A percentile compares a stretch with the other conserved stretches of the same genome.
These are phyloP conservation scores for Cebus imitator DNA, from an alignment of 2,113 vertebrate species.

Conservation along the genomic window DNA sequence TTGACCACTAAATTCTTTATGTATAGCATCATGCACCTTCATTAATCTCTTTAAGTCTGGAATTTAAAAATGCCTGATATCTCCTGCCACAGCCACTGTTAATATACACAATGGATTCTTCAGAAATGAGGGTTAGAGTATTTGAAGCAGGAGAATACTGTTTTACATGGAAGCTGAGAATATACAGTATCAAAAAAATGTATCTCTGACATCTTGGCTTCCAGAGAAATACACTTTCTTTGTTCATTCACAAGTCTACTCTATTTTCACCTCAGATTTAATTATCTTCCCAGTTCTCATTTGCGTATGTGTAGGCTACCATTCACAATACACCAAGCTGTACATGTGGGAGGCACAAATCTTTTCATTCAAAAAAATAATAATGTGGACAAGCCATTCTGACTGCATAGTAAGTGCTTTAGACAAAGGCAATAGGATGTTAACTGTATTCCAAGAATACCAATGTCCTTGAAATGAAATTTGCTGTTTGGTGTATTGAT, in stretches of 20 bases:
- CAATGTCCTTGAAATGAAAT: conserved; percentile 10
- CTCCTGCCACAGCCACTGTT: background rate
- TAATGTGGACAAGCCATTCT: conserved; percentile 33
- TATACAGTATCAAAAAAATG: conserved; percentile 48
- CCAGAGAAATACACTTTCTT: conserved; percentile 60
- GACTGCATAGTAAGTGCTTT: background rate
- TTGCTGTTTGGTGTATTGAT: background rate
- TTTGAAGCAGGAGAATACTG: conserved; percentile 24
- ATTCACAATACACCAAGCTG: conserved; percentile 50
- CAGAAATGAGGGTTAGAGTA: conserved; percentile 54
- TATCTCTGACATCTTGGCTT: conserved; percentile 69
- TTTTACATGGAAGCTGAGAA: conserved; percentile 52
- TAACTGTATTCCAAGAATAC: conserved; percentile 11
- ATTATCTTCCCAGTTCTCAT: conserved; percentile 65
- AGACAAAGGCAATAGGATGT: conserved; percentile 38
- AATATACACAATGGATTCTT: conserved; percentile 47
- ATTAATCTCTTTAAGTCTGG: background rate
- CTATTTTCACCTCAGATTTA: conserved; percentile 68
- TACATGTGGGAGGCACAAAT: conserved; percentile 61
- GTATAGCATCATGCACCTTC: background rate
- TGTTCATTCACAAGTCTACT: conserved; percentile 72
- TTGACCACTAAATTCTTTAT: background rate
- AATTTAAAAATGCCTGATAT: conserved; percentile 16
- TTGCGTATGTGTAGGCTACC: conserved; percentile 69
- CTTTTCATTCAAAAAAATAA: conserved; percentile 50